A percentile compares a stretch with the other conserved stretches of the same genome.
Conservation (phyloP, 2,113 vertebrate genomes). For the Hemicordylus capensis region DNA sequence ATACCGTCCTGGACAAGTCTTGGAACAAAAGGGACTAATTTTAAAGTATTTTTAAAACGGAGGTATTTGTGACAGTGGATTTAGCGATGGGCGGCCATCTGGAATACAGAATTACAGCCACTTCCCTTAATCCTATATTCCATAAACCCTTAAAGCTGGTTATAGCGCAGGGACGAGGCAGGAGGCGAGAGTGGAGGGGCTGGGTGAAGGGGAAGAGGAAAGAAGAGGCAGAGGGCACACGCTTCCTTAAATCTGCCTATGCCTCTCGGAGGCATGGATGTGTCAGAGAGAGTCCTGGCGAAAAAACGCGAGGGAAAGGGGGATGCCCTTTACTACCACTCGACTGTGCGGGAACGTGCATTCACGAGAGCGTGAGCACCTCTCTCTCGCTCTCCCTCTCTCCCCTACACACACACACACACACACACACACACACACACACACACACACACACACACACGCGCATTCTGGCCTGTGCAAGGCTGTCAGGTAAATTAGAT, state of each 20-base stretch:
- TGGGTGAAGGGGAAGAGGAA: conserved; percentile 29
- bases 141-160: conserved; percentile 84
- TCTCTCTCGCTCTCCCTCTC: conserved; percentile 22
- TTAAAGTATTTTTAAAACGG: conserved; percentile 75
- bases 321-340: conserved; percentile 62
- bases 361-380: conserved; percentile 52
- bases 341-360: conserved; percentile 19
- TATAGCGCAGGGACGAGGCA: conserved; percentile 71
- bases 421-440: conserved; percentile 69
- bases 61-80: conserved; percentile 69
- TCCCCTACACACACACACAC: no score
- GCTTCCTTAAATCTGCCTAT: conserved; percentile 29
- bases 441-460: conserved; percentile 43
- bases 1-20: neutral
- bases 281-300: conserved; percentile 80
- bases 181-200: conserved; percentile 63
- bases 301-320: conserved; percentile 47
- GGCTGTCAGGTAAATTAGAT: conserved; percentile 99
- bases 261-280: conserved; percentile 67
- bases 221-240: conserved; percentile 39
- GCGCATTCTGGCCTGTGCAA: conserved; percentile 72
- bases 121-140: conserved; percentile 81
- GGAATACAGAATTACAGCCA: conserved; percentile 83
- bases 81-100: conserved; percentile 82
- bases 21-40: conserved; percentile 71